Percentiles rank a stretch among this genome's conserved stretches.
phyloP scores from a whole-genome alignment of 2,888 invertebrate genomes.

The Abrostola tripartita region DNA sequence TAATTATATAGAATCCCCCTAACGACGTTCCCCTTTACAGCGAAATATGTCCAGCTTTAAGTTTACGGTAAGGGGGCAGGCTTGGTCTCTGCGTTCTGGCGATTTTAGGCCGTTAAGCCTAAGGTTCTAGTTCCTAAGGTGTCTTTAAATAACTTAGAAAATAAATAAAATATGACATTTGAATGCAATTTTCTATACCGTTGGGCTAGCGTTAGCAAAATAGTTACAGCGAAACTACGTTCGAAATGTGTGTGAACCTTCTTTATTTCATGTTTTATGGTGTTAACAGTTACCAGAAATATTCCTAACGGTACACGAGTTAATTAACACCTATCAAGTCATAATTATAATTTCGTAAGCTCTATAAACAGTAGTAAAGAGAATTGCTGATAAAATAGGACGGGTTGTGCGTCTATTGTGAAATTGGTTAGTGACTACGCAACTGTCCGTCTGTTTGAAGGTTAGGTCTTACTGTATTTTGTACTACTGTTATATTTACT shows the following conservation, averaged over 20 bases:
- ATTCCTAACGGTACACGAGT: conserved; percentile 17
- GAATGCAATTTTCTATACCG: too few relatives aligned
- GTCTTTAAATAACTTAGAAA: too few relatives aligned
- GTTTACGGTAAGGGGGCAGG: too few relatives aligned
- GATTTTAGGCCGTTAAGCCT: too few relatives aligned
- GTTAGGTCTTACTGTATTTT: neutral
- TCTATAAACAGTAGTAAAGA: conserved; percentile 18
- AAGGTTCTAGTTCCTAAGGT: too few relatives aligned
- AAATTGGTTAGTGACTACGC: conserved; percentile 43
- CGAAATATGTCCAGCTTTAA: too few relatives aligned
- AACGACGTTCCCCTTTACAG: too few relatives aligned
- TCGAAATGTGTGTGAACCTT: neutral
- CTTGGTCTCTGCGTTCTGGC: too few relatives aligned
- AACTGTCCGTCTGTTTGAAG: conserved; percentile 3
- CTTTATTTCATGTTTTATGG: neutral
- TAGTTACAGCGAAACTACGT: too few relatives aligned
- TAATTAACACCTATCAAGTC: conserved; percentile 46
- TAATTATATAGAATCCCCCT: too few relatives aligned
- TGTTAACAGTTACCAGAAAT: neutral
- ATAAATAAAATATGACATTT: too few relatives aligned
- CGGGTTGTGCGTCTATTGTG: conserved; percentile 22
- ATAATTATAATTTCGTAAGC: conserved; percentile 51
- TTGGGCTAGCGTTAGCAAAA: too few relatives aligned
- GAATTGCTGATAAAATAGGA: conserved; percentile 28
- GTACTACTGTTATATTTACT: neutral